These are phyloP conservation scores for Phylloscopus whistleri DNA, from an alignment of 2,113 vertebrate species.

Conservation along the genomic window DNA sequence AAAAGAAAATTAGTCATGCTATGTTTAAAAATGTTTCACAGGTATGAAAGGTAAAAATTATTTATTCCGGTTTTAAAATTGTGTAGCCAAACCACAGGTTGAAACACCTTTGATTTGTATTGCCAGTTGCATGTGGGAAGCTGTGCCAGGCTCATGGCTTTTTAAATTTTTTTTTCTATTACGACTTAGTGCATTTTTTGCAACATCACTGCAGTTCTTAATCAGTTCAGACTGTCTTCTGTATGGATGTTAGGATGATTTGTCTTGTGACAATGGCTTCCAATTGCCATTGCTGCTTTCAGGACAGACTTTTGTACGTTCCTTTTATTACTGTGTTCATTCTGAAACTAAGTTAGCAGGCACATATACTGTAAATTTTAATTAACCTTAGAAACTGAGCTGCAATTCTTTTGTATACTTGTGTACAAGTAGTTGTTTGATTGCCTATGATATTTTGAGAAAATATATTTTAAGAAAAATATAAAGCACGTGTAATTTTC, in stretches of 20 bases:
- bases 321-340: not conserved
- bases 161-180: not conserved
- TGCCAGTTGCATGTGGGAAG: not conserved
- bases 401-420: not conserved
- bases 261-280: not conserved
- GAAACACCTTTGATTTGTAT: not conserved
- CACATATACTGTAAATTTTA: not conserved
- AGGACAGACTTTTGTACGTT: not conserved
- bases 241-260: not conserved
- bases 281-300: not conserved
- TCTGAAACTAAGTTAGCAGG: not conserved
- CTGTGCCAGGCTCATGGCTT: not conserved
- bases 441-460: not conserved
- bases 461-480: not conserved
- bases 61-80: not conserved
- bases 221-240: not conserved
- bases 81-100: not conserved
- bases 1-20: not conserved
- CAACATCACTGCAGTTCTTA: not conserved
- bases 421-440: not conserved
- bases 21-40: not conserved
- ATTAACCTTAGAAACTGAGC: not conserved
- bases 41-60: not conserved
- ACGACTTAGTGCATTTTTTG: not conserved
- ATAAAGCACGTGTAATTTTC: not conserved